Conservation (phyloP, 2,888 invertebrate genomes). For the Cephus runcator region DNA sequence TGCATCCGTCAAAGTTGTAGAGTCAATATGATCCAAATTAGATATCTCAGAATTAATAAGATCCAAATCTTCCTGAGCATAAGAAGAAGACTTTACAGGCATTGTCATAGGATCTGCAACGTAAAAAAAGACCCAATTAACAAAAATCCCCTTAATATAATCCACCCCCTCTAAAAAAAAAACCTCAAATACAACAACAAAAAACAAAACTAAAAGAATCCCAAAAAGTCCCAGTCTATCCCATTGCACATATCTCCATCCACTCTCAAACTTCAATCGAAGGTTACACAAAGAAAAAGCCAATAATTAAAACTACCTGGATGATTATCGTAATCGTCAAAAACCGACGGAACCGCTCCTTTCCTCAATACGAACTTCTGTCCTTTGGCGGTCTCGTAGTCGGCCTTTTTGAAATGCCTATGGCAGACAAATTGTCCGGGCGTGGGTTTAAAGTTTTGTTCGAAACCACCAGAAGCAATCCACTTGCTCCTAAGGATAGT, state of each 20-base stretch:
- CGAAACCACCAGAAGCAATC: slow-evolving; percentile 73
- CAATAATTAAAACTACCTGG: slow-evolving; percentile 40
- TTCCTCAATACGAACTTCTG: slow-evolving; percentile 78
- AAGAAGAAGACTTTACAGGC: slow-evolving; percentile 48
- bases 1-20: neutral
- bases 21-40: slow-evolving; percentile 33
- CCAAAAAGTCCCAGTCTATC: neutral
- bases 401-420: slow-evolving; percentile 78
- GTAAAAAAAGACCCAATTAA: slow-evolving; percentile 11
- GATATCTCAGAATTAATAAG: slow-evolving; percentile 50
- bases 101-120: slow-evolving; percentile 51
- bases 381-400: slow-evolving; percentile 77
- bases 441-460: slow-evolving; percentile 68
- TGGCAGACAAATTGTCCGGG: slow-evolving; percentile 78
- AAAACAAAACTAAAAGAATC: neutral
- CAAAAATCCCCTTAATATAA: neutral
- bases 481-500: slow-evolving; percentile 71
- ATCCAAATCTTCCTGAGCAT: slow-evolving; percentile 55
- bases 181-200: neutral
- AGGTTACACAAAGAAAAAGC: neutral
- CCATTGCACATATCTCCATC: neutral
- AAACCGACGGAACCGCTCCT: slow-evolving; percentile 79
- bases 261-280: neutral
- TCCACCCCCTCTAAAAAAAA: neutral
- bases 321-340: slow-evolving; percentile 66